Evolutionary conservation across 2,888 invertebrate species (phyloP), one percentile per base, ranked within the genome.

Genomic region (Acrobasis repandana): DNA sequence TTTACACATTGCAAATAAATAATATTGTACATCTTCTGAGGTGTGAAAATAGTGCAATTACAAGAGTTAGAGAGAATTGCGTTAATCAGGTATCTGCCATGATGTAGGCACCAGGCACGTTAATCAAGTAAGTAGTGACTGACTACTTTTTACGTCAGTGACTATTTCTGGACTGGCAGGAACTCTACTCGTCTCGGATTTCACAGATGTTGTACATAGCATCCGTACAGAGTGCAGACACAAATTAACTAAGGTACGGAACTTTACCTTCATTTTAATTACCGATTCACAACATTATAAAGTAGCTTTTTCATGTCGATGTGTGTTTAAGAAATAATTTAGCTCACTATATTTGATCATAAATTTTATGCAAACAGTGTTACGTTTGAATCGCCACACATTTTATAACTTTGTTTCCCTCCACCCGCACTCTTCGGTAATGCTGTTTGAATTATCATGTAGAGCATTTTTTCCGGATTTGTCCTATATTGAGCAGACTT

Each of bases 111-210:
- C 43, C n/a, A 43, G 43, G 43, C 43, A 43, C 43, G 43, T 43
- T 43, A 43, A 43, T 43, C 43, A 10, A 43, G 43, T 43, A 14
- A 43, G 43, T n/a, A 43, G 43, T n/a, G 43, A 14, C 14, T n/a
- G n/a, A 36, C 14, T 43, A 14, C 51, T 33, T 51, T 51, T 51
- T 36, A 16, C 1, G 14, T n/a, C 14, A n/a, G 43, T 43, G 14
- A 43, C 36, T 36, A 36, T 36, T 52, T 52, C 36, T 15, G 36
- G 52, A 52, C 36, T n/a, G 8, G 52, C 36, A 36, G 28, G 50
- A 52, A 51, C 51, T 33, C 5, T 33, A 33, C 15, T n/a, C 15
- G n/a, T 14, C 33, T 51, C 51, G 34, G 2, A 36, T 52, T 36
- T 36, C 36, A 36, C 16, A 16, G 52, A 16, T 52, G 33, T 33